phyloP scores from a whole-genome alignment of 2,113 vertebrate species.

The Oceanites oceanicus region DNA sequence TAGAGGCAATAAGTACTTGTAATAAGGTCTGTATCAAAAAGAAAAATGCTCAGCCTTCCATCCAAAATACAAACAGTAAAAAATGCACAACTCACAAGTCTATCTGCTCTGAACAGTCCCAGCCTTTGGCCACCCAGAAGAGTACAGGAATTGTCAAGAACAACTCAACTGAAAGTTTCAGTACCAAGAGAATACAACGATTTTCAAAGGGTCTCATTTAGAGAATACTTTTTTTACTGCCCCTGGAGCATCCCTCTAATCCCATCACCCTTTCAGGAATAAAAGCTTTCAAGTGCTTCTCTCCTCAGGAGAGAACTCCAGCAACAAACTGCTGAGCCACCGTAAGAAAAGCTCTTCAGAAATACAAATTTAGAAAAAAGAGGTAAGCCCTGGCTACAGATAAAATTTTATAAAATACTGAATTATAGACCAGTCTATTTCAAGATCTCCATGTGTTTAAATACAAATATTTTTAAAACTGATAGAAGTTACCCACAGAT shows the following conservation, averaged over 20 bases:
- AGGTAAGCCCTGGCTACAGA: background rate
- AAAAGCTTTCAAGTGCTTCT: background rate
- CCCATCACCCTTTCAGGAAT: background rate
- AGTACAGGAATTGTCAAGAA: background rate
- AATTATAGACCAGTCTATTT: background rate
- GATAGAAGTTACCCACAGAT: background rate
- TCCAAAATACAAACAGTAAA: background rate
- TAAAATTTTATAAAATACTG: background rate
- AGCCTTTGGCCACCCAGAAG: background rate
- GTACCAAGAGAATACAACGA: background rate
- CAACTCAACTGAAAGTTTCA: background rate
- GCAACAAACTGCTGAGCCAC: background rate
- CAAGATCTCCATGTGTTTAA: background rate
- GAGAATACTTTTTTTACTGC: background rate
- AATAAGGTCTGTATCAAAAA: background rate
- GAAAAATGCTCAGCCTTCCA: background rate
- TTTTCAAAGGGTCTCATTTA: background rate
- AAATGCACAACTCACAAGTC: background rate
- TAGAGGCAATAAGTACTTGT: background rate
- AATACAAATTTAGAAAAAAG: background rate
- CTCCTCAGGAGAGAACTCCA: background rate
- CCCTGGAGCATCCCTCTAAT: background rate
- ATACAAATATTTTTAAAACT: background rate
- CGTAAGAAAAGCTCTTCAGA: background rate
- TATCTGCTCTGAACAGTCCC: background rate